A percentile compares a stretch with the other conserved stretches of the same genome.
These are phyloP conservation scores for Limnephilus marmoratus DNA, from an alignment of 2,888 invertebrate species.

Conservation along the genomic window DNA sequence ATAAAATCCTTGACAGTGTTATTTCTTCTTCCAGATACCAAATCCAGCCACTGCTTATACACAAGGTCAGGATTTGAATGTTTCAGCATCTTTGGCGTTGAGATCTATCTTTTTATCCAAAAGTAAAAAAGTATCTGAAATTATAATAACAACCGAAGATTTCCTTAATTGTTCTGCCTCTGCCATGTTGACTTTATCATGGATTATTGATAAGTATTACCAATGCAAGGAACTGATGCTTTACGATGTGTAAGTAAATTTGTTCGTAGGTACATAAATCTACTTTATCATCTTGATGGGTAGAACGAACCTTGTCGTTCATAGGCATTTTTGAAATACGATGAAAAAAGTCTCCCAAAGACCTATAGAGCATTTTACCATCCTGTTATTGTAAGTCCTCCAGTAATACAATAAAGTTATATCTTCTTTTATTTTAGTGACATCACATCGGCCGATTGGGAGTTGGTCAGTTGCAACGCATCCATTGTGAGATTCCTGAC, in stretches of 20 bases:
- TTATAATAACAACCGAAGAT: conserved; percentile 52
- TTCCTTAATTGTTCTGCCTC: conserved; percentile 50
- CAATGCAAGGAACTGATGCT: conserved; percentile 61
- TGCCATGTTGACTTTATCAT: conserved; percentile 54
- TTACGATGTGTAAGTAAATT: conserved; percentile 60
- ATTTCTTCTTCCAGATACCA: background rate
- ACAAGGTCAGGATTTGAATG: conserved; percentile 49
- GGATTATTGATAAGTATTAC: conserved; percentile 63
- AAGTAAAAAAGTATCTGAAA: conserved; percentile 21
- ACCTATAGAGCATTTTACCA: background rate
- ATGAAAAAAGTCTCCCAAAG: background rate
- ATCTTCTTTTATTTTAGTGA: conserved; percentile 67
- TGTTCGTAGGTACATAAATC: background rate
- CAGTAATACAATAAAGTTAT: background rate
- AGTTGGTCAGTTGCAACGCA: conserved; percentile 70
- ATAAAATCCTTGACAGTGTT: background rate
- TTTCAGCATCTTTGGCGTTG: conserved; percentile 50
- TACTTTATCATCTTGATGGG: background rate
- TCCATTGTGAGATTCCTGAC: conserved; percentile 72
- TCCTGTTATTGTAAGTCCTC: background rate
- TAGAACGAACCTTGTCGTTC: background rate
- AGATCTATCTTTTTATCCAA: conserved; percentile 55
- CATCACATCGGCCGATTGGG: conserved; percentile 68
- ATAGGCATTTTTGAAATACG: too few relatives aligned
- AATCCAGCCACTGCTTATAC: background rate